Base-by-base conservation (phyloP, 2,113 vertebrate species). In the Cyanoderma ruficeps region DNA sequence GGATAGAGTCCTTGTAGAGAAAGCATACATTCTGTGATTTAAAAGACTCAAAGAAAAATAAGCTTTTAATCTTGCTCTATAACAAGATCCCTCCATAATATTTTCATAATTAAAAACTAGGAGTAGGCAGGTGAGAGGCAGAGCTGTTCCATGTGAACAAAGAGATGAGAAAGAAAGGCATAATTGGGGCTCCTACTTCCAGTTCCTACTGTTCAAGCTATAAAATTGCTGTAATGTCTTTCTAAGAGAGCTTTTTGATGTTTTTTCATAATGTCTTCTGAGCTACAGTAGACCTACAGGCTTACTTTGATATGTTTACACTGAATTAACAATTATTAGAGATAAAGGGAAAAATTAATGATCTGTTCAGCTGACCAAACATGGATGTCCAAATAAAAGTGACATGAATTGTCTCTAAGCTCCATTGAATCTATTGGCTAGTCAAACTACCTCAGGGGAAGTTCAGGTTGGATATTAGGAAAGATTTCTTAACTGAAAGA, bases 51-150 rank as follows among this genome's bases (percentile, higher is more conserved):
- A 49, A 94, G 42, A 67, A 94, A 94, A 95, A 81, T 28, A 89
- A 74, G 33, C 46, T 72, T 95, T 80, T 92, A 50, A 28, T 87
- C 77, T 80, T 81, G 52, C 74, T 87, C 76, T 83, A 16, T 67
- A 90, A 85, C 37, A 72, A 89, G 83, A 89, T 81, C 91, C 33
- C 30, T 96, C 69, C 72, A 50, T 63, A 94, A 91, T 85, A 95
- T 87, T 97, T 97, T 93, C 85, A 46, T 90, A 79, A 94, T 84
- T 91, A 90, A 94, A 95, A 96, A 65, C 57, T 44, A 79, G n/a
- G 65, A 90, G 85, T 87, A 91, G 90, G 88, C 57, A 87, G 82
- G n/a, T 95, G 88, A 97, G 82, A 96, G 70, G 94, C 82, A 90
- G 82, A 93, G 50, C 61, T 90, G 53, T 79, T 93, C 61, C 75